Evolutionary conservation across 2,797 vertebrate genomes (phyloP).

Genomic region (Chelmon rostratus): DNA sequence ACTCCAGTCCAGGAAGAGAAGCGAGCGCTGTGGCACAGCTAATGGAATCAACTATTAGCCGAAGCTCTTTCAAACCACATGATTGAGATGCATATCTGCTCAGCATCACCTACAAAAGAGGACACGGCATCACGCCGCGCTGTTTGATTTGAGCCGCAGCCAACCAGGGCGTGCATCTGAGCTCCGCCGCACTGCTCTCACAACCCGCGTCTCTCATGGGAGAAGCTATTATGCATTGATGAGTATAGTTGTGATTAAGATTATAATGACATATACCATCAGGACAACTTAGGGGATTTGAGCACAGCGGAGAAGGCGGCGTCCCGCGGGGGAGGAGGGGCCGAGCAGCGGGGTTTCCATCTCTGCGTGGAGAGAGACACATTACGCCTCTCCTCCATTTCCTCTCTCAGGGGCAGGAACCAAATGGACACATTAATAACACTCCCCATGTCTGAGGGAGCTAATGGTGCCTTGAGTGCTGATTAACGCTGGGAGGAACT

Average conservation of each 20-base stretch:
- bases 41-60: slow-evolving; percentile 6
- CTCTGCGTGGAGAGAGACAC: slow-evolving; percentile 49
- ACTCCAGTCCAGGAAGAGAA: background rate
- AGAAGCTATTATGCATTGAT: background rate
- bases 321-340: slow-evolving; percentile 20
- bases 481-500: slow-evolving; percentile 64
- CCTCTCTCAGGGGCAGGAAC: slow-evolving; percentile 72
- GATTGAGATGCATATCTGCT: background rate
- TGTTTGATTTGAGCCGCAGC: background rate
- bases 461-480: slow-evolving; percentile 79
- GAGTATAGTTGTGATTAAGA: slow-evolving; percentile 46
- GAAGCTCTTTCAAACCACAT: slow-evolving; percentile 38
- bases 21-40: background rate
- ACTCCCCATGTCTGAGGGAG: slow-evolving; percentile 64
- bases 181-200: background rate
- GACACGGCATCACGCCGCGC: background rate
- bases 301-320: slow-evolving; percentile 12
- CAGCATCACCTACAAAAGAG: background rate
- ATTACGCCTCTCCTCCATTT: slow-evolving; percentile 76
- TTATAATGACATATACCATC: slow-evolving; percentile 32
- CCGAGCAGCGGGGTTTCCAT: slow-evolving; percentile 55
- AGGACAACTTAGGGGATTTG: slow-evolving; percentile 27
- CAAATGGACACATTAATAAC: slow-evolving; percentile 81
- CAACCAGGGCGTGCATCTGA: background rate
- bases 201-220: slow-evolving; percentile 27